These are phyloP conservation scores for Zaprionus obscuricornis DNA, from an alignment of 2,888 invertebrate genomes.

Conservation along the genomic window DNA sequence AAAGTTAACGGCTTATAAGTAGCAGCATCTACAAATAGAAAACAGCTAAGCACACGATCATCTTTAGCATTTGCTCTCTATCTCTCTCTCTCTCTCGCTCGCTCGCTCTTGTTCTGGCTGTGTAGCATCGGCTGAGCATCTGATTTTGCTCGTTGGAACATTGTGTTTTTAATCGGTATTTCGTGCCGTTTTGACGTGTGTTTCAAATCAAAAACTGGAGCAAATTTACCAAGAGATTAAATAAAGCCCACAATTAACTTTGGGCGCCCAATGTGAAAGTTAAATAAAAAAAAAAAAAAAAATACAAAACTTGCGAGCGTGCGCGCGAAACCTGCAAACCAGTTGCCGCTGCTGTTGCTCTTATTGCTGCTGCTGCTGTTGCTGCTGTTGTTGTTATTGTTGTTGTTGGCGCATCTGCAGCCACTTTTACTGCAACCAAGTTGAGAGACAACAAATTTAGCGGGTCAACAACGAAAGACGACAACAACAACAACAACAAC, in stretches of 20 bases:
- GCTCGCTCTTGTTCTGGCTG: no score
- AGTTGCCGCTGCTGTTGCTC: slow-evolving; percentile 43
- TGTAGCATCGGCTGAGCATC: no score
- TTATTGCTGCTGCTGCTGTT: slow-evolving; percentile 7
- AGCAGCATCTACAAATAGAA: not conserved
- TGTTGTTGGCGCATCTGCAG: slow-evolving; percentile 60
- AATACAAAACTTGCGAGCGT: slow-evolving; percentile 9
- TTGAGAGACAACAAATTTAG: slow-evolving; percentile 31
- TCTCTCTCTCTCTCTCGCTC: not conserved
- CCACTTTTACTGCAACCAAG: slow-evolving; percentile 64
- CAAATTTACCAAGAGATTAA: slow-evolving; percentile 72
- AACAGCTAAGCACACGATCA: not conserved
- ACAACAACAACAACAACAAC: slow-evolving; percentile 8
- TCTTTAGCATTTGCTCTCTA: not conserved
- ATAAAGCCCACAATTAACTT: slow-evolving; percentile 72
- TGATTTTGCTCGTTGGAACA: slow-evolving; percentile 2
- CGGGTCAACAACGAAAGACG: slow-evolving; percentile 37
- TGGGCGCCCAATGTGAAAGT: slow-evolving; percentile 74
- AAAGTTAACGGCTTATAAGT: not conserved
- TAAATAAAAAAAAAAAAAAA: slow-evolving; percentile 37
- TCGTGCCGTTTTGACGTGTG: slow-evolving; percentile 44
- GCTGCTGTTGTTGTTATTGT: slow-evolving; percentile 21
- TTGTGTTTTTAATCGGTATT: slow-evolving; percentile 43
- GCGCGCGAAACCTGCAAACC: slow-evolving; percentile 58
- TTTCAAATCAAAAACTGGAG: slow-evolving; percentile 65